Percentiles rank a stretch among this genome's conserved stretches.
Conservation (phyloP, 2,888 invertebrate species). For the Hydropsyche betteni region DNA sequence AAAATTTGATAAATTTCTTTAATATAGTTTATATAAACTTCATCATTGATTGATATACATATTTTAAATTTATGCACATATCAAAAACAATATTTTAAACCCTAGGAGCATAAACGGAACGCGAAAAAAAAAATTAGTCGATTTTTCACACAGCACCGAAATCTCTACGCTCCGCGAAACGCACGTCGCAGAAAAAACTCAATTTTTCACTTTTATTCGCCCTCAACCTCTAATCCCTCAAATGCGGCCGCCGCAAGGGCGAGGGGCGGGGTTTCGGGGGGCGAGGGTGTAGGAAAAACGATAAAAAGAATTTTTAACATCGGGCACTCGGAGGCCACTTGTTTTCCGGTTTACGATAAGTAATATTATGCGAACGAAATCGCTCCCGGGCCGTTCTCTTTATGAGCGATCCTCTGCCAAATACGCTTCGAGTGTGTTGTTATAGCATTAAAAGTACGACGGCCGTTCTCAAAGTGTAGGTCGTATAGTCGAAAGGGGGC, state of each 20-base stretch:
- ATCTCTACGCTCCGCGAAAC: neutral
- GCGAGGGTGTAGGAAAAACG: neutral
- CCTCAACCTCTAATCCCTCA: neutral
- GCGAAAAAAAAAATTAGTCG: too few species aligned
- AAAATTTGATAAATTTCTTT: too few species aligned
- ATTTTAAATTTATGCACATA: too few species aligned
- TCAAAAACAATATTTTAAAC: too few species aligned
- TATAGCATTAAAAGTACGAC: too few species aligned
- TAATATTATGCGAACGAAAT: slow-evolving; percentile 24
- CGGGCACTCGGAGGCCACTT: slow-evolving; percentile 2
- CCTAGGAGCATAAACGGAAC: too few species aligned
- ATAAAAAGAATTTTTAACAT: neutral
- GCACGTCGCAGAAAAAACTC: slow-evolving; percentile 4
- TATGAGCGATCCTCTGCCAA: neutral
- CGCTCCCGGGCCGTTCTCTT: neutral
- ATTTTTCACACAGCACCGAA: too few species aligned
- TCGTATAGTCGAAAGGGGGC: too few species aligned
- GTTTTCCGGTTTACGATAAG: slow-evolving; percentile 29
- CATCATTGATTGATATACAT: too few species aligned
- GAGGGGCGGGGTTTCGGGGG: neutral
- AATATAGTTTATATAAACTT: too few species aligned
- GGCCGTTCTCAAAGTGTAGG: too few species aligned
- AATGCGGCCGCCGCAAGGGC: neutral
- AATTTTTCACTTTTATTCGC: slow-evolving; percentile 24
- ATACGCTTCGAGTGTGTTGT: too few species aligned